A percentile compares a stretch with the other conserved stretches of the same genome.
These are phyloP conservation scores for Candidula unifasciata DNA, from an alignment of 2,888 invertebrate species.

Conservation along the genomic window DNA sequence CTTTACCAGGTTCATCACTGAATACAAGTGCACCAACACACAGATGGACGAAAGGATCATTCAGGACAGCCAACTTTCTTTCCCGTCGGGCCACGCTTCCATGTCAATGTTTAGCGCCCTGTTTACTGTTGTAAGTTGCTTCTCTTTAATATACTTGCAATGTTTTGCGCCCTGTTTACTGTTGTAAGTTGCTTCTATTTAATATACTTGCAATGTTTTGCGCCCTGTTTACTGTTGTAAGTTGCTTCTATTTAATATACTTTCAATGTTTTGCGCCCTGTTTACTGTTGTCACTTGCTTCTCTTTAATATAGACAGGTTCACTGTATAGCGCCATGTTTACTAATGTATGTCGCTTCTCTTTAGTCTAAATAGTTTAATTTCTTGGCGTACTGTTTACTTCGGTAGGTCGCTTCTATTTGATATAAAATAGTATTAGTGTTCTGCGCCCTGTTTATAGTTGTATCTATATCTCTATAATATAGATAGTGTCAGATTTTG, in stretches of 20 bases:
- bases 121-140: constrained; percentile 4
- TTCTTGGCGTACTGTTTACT: too few species aligned
- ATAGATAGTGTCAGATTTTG: background rate
- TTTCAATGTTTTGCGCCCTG: too few species aligned
- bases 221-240: too few species aligned
- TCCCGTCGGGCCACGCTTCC: constrained; percentile 52
- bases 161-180: background rate
- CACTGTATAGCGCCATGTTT: too few species aligned
- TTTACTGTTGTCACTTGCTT: too few species aligned
- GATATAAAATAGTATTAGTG: background rate
- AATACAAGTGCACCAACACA: constrained; percentile 49
- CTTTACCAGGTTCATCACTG: constrained; percentile 33
- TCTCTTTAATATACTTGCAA: background rate
- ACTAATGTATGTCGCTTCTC: too few species aligned
- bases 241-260: too few species aligned
- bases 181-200: too few species aligned
- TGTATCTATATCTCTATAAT: background rate
- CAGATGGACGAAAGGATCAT: constrained; percentile 25
- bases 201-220: too few species aligned
- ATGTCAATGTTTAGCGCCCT: constrained; percentile 18
- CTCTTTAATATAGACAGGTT: too few species aligned
- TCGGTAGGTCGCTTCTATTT: too few species aligned
- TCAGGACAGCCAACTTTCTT: constrained; percentile 40
- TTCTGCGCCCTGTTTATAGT: background rate
- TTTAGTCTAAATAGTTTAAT: too few species aligned